These are phyloP conservation scores for Vidua macroura DNA, from an alignment of 2,113 vertebrate species.

Conservation along the genomic window DNA sequence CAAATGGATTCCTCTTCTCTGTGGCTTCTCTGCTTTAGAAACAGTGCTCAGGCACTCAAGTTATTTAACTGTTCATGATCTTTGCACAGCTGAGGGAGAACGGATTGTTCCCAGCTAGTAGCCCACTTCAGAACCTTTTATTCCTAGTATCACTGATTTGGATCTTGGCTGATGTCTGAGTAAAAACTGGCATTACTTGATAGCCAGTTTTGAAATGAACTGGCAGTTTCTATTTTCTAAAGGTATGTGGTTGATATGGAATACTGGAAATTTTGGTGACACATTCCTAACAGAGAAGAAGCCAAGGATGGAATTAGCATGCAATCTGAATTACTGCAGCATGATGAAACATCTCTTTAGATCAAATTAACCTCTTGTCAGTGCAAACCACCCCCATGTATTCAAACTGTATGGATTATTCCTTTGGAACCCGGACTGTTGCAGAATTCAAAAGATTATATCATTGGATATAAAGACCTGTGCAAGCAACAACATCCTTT, in stretches of 20 bases:
- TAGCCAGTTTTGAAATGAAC: background rate
- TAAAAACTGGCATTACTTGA: background rate
- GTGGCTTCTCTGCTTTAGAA: background rate
- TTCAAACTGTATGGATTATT: background rate
- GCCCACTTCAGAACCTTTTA: background rate
- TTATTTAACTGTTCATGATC: background rate
- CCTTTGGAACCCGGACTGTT: background rate
- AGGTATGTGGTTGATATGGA: background rate
- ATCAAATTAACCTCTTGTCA: background rate
- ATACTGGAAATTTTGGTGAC: background rate
- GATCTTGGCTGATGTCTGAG: background rate
- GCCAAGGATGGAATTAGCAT: background rate
- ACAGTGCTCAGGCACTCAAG: background rate
- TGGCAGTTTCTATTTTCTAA: background rate
- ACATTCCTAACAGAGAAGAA: background rate
- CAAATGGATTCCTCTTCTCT: background rate
- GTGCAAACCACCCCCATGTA: background rate
- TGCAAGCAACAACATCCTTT: background rate
- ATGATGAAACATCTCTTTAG: background rate
- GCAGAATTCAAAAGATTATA: background rate
- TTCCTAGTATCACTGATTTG: background rate
- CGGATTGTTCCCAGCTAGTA: background rate
- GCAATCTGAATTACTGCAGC: background rate
- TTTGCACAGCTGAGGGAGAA: background rate
- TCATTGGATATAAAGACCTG: background rate